Conservation (phyloP, 1,140 invertebrate species). For the Trachymyrmex septentrionalis region DNA sequence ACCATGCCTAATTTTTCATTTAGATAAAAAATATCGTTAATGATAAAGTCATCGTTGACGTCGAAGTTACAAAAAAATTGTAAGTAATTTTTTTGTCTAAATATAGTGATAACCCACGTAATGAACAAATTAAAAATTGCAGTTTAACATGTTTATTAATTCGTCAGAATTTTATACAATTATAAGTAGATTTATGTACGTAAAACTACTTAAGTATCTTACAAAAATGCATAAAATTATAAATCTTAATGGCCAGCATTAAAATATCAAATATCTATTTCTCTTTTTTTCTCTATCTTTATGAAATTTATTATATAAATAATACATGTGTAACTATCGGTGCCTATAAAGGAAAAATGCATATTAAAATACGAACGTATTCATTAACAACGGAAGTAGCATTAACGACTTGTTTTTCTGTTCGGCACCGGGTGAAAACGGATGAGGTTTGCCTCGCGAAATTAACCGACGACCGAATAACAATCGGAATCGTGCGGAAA, state of each 20-base stretch:
- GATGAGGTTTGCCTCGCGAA: conserved; percentile 41
- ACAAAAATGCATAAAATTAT: not conserved
- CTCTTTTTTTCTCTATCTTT: not conserved
- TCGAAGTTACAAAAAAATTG: not conserved
- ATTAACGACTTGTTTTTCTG: conserved; percentile 35
- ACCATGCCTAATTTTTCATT: not conserved
- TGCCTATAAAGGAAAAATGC: not conserved
- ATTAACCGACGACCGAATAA: conserved; percentile 67
- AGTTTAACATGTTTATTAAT: not conserved
- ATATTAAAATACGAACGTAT: conserved; percentile 25
- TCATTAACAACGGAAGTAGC: not conserved
- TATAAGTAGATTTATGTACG: not conserved
- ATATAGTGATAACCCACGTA: not conserved
- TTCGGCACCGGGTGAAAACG: not conserved
- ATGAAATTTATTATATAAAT: not conserved
- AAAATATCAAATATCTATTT: not conserved
- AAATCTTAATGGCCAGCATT: not conserved
- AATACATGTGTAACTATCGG: not conserved
- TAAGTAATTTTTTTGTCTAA: not conserved
- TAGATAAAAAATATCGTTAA: not conserved
- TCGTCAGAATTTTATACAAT: not conserved
- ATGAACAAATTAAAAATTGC: not conserved
- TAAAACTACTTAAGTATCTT: not conserved
- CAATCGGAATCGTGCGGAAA: conserved; percentile 62
- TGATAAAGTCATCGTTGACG: not conserved